Evolutionary conservation across 2,113 vertebrate species (phyloP).

Genomic region (Epinephelus cyanopodus): DNA sequence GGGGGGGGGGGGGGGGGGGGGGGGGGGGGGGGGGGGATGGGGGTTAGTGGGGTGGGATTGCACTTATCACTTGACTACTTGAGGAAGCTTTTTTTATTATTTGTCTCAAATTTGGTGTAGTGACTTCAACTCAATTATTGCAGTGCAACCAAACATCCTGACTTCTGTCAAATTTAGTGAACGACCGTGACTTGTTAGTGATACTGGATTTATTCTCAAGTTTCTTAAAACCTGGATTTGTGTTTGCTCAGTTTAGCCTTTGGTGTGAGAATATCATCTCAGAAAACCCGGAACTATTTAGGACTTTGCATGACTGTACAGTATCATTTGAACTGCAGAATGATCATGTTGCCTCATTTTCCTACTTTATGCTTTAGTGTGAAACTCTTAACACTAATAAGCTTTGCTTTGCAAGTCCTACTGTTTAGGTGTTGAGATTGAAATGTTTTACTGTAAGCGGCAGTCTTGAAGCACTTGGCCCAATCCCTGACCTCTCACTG

Average conservation of each 20-base stretch:
- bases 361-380: conserved; percentile 69
- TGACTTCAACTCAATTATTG: conserved; percentile 65
- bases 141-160: conserved; percentile 76
- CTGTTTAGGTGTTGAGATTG: conserved; percentile 73
- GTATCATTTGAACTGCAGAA: conserved; percentile 56
- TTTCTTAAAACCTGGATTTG: conserved; percentile 49
- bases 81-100: conserved; percentile 63
- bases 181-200: conserved; percentile 47
- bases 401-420: conserved; percentile 80
- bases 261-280: conserved; percentile 58
- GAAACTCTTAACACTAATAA: conserved; percentile 63
- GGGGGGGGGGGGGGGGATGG: background rate
- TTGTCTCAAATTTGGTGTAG: conserved; percentile 60
- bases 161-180: conserved; percentile 58
- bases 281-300: conserved; percentile 45
- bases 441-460: conserved; percentile 72
- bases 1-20: background rate
- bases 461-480: conserved; percentile 76
- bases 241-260: conserved; percentile 65
- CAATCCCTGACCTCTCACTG: conserved; percentile 65
- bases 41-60: conserved; percentile 48
- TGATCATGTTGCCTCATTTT: conserved; percentile 60
- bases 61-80: conserved; percentile 83
- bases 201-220: conserved; percentile 52
- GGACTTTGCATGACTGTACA: conserved; percentile 75